Evolutionary conservation across 2,797 vertebrate species (phyloP), one percentile per base, ranked within the genome.

Genomic region (Nasua narica): DNA sequence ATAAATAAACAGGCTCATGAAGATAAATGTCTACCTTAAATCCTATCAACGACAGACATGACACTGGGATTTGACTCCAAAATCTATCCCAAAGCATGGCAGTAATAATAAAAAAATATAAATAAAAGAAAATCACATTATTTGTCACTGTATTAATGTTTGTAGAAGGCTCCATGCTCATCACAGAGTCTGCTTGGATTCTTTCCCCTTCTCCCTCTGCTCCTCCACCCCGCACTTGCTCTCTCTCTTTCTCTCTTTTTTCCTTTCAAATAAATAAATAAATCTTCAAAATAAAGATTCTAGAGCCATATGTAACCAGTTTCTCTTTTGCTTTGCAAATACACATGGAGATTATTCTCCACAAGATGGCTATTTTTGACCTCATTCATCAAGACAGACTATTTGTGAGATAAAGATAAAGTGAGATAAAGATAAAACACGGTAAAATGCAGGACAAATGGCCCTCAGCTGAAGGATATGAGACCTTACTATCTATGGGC

Each of bases 301-400:
- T 54, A 50, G 18, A 77, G 37, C 23, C 60, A 50, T 11, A 54
- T 48, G 60, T 72, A 88, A 65, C 16, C 15, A 15, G 25, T 43
- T 77, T 90, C 23, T 92, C 25, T 95, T 60, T 91, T 85, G 19
- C 23, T 83, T 95, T 88, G 21, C 77, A 95, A 94, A 77, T 62
- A 70, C 1, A 76, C 1, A 15, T 60, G 76, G 27, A 76, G 16
- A 81, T 90, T 91, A 58, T 93, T 87, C n/a, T 65, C 25, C 43
- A 40, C 2, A 82, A 50, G 32, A 14, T 54, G 13, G 12, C 54
- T 67, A 58, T 67, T 62, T 87, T 70, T 50, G 0, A 54, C 5
- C 76, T 83, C 48, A 77, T 81, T 91, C 32, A 81, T 72, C 83
- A 70, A 85, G 74, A 86, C 37, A 72, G 48, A 77, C n/a, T 37